A percentile compares a stretch with the other conserved stretches of the same genome.
Evolutionary conservation across 1,140 invertebrate genomes (phyloP).

Genomic region (Drosophila pectinifera): DNA sequence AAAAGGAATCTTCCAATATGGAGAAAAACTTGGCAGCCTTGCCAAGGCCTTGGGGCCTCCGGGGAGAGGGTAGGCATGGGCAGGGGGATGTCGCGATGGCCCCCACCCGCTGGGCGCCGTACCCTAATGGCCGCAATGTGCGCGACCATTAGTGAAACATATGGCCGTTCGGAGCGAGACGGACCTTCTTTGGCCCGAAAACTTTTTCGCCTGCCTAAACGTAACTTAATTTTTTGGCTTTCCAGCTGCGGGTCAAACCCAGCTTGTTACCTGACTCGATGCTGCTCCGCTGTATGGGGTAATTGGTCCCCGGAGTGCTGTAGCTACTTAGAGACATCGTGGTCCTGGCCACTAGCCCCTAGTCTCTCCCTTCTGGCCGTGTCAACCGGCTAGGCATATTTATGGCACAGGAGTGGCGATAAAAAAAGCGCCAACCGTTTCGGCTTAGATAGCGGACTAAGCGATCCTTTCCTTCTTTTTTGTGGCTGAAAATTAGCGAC

Average conservation of each 20-base stretch:
- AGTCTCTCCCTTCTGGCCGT: conserved; percentile 7
- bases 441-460: conserved; percentile 45
- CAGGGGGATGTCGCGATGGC: background rate
- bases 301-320: conserved; percentile 76
- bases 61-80: background rate
- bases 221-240: conserved; percentile 77
- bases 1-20: background rate
- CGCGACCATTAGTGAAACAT: conserved; percentile 83
- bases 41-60: conserved; percentile 23
- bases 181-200: conserved; percentile 50
- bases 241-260: conserved; percentile 55
- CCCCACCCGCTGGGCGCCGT: conserved; percentile 50
- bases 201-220: conserved; percentile 65
- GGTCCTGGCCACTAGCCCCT: conserved; percentile 26
- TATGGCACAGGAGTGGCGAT: conserved; percentile 67
- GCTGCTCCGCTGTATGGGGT: conserved; percentile 48
- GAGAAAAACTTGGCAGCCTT: conserved; percentile 24
- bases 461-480: conserved; percentile 4
- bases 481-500: conserved; percentile 46
- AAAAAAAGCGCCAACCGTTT: conserved; percentile 70
- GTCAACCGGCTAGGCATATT: conserved; percentile 67
- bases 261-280: conserved; percentile 69
- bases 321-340: conserved; percentile 78
- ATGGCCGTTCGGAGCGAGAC: conserved; percentile 52
- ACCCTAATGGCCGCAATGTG: conserved; percentile 77